Evolutionary conservation across 2,888 invertebrate species (phyloP), one percentile per base, ranked within the genome.

Genomic region (Dichetophora obliterata): DNA sequence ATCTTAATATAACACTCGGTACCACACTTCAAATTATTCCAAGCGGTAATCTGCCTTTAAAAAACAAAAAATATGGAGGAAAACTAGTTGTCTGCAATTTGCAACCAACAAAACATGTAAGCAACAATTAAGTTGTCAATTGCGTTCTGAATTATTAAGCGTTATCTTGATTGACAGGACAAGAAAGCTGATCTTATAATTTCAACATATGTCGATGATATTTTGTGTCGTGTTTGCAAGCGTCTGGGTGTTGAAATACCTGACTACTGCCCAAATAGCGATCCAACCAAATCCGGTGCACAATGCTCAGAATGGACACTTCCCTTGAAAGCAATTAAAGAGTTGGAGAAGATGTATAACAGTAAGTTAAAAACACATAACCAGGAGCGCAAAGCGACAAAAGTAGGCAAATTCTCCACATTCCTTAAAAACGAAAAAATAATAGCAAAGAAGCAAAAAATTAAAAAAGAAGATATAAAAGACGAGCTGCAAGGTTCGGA

Each of bases 11-110:
- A 84, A 96, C 97, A 83, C 91, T 99, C 80, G 99, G 99, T 48
- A 98, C 98, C n/a, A 98, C 98, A 5, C 90, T 99, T 72, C 99
- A 99, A 92, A 99, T 99, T 82, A 86, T 97, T 81, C 99, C 99
- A 57, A 98, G 98, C 90, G 99, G 98, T 16, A 96, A 96, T 89
- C 90, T 99, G 82, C 99, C 99, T 4, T 89, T 98, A 50, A 93
- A 93, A 85, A 95, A 94, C 79, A 94, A 95, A 83, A 95, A 95
- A 87, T 94, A 94, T 87, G 94, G 94, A 31, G 98, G 98, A 4
- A 94, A 95, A 88, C 90, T 99, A 73, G 96, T 96, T 22, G 96
- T 99, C 83, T 95, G 98, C 80, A 99, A 99, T 90, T 91, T 99
- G 74, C 99, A 99, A 88, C 94, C 96, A n/a, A 99, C 99, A 3